phyloP scores from a whole-genome alignment of 2,797 vertebrate species.

The Phalloptychus januarius region DNA sequence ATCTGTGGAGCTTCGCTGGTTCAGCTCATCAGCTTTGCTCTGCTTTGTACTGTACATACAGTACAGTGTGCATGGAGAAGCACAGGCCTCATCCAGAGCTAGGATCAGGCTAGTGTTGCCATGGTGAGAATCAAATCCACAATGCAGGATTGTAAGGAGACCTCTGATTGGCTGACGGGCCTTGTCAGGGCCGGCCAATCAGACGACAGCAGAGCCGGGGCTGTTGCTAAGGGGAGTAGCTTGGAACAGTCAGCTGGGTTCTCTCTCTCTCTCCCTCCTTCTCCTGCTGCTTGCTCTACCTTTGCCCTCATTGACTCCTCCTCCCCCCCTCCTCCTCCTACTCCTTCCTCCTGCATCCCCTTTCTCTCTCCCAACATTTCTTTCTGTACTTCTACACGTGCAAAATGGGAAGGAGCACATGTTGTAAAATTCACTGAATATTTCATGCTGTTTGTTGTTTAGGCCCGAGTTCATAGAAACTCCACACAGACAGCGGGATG shows the following conservation, averaged over 20 bases:
- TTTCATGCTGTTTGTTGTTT: slow-evolving; percentile 76
- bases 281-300: slow-evolving; percentile 65
- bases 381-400: slow-evolving; percentile 74
- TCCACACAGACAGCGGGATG: slow-evolving; percentile 15
- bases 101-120: slow-evolving; percentile 81
- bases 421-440: slow-evolving; percentile 82
- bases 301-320: slow-evolving; percentile 79
- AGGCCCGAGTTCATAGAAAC: slow-evolving; percentile 16
- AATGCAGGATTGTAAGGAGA: slow-evolving; percentile 74
- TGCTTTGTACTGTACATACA: slow-evolving; percentile 42
- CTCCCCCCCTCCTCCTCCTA: slow-evolving; percentile 37
- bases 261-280: slow-evolving; percentile 49
- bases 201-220: slow-evolving; percentile 62
- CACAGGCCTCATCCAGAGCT: slow-evolving; percentile 65
- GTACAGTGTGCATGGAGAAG: slow-evolving; percentile 3
- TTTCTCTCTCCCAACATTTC: slow-evolving; percentile 41
- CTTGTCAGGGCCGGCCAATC: slow-evolving; percentile 80
- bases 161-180: slow-evolving; percentile 74
- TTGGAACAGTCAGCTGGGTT: slow-evolving; percentile 81
- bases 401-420: slow-evolving; percentile 77
- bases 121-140: slow-evolving; percentile 84
- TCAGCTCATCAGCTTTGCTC: slow-evolving; percentile 8
- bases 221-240: slow-evolving; percentile 87
- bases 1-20: slow-evolving; percentile 3
- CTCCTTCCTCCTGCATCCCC: slow-evolving; percentile 48